Percentiles rank a stretch among this genome's conserved stretches.
These are phyloP conservation scores for Sebastes itinus DNA, from an alignment of 2,797 vertebrate genomes.

Conservation along the genomic window DNA sequence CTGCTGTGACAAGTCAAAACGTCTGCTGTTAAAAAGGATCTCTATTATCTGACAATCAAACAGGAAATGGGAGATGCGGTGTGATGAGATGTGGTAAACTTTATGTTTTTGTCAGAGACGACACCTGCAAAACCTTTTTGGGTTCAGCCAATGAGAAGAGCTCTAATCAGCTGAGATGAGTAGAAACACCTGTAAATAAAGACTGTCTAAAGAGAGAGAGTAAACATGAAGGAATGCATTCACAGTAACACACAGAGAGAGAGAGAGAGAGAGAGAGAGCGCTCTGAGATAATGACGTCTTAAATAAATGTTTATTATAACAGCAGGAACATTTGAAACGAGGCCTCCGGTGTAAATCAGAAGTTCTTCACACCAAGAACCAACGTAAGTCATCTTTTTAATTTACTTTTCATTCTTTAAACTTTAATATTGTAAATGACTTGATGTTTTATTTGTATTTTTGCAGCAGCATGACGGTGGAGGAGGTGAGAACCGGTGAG, in stretches of 20 bases:
- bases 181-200: not conserved
- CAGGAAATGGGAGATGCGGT: not conserved
- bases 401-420: not conserved
- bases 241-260: not conserved
- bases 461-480: not conserved
- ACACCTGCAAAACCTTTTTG: not conserved
- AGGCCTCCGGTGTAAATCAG: not conserved
- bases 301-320: not conserved
- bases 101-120: not conserved
- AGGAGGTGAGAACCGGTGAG: not conserved
- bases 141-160: not conserved
- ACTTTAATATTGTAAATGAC: too few relatives aligned
- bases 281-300: rapidly evolving
- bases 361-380: not conserved
- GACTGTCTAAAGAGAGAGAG: not conserved
- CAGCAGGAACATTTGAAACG: not conserved
- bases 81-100: not conserved
- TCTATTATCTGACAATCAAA: not conserved
- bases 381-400: not conserved
- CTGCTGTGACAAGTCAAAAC: not conserved
- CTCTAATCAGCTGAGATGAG: not conserved
- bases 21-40: not conserved
- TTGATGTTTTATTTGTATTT: not conserved
- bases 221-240: not conserved
- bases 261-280: too few relatives aligned